Conservation (phyloP, 2,797 vertebrate species). For the Pseudomugil gertrudae region DNA sequence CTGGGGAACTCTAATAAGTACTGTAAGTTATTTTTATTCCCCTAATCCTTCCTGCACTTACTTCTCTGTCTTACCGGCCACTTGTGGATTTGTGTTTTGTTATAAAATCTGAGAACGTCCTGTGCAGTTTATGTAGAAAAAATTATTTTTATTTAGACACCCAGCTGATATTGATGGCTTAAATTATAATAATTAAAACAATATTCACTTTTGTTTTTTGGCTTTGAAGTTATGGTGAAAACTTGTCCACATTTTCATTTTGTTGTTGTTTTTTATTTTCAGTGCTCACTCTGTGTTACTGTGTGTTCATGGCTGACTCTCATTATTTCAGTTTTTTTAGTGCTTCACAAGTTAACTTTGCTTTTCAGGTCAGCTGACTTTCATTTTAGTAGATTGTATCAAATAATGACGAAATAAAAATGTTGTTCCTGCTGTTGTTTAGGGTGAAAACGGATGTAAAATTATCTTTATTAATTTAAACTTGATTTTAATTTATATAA, state of each 20-base stretch:
- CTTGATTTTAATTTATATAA: not conserved
- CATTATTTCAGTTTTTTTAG: not conserved
- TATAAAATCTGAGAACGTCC: slow-evolving; percentile 5
- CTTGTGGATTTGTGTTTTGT: slow-evolving; percentile 11
- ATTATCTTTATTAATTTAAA: not conserved
- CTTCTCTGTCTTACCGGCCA: slow-evolving; percentile 43
- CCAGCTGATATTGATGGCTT: not conserved
- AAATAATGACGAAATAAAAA: too few relatives aligned
- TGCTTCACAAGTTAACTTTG: not conserved
- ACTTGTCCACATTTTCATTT: not conserved
- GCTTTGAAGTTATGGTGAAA: not conserved
- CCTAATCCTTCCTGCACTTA: slow-evolving; percentile 64
- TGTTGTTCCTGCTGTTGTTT: too few relatives aligned
- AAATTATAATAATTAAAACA: not conserved
- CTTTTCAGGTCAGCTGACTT: not conserved
- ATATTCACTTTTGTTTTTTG: not conserved
- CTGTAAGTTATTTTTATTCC: too few relatives aligned
- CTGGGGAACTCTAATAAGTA: slow-evolving; percentile 64
- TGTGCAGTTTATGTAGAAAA: slow-evolving; percentile 4
- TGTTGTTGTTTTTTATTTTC: not conserved
- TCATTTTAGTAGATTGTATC: too few relatives aligned
- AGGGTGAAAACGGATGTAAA: not conserved
- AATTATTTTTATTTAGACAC: not conserved
- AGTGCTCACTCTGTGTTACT: not conserved
- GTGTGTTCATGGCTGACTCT: not conserved